Evolutionary conservation across 2,888 invertebrate species (phyloP), one percentile per base, ranked within the genome.

Genomic region (Nineta flava): DNA sequence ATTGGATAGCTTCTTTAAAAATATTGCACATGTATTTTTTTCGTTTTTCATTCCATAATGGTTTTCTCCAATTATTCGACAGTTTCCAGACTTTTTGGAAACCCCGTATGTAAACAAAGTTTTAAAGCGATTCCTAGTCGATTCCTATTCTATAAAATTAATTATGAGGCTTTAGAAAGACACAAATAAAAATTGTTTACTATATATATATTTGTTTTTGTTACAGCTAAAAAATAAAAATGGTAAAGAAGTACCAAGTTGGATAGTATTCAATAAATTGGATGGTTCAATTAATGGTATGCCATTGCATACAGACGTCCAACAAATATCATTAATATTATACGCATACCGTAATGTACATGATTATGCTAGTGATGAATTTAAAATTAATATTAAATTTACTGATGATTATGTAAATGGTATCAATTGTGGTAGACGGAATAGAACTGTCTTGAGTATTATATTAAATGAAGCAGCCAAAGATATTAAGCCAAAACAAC

Each of bases 261-360:
- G 86, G 86, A 66, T 86, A 58, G 71, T 77, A 54, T 84, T 84
- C 67, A 81, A 86, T 65, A 73, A 76, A 49, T 72, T 70, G 49
- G 76, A 77, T 54, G 79, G 79, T n/a, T 70, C 80, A 50, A 74
- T 90, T 61, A 76, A 79, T 64, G 88, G 88, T 15, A 75, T 88
- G 49, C 87, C 90, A 1, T 71, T 76, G 55, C 67, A 69, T 48
- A 72, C 74, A 51, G 82, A 88, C 62, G 63, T 12, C 3, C 38
- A 38, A 38, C 38, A 38, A 38, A 5, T 38, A 10, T 38, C 38
- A 2, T 38, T 38, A 7, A 38, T 38, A 13, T 38, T 38, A 38
- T 38, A 38, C 15, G 38, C 38, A 38, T 38, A 38, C 12, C 38
- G 38, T 38, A 15, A 38, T n/a, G 52, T 56, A 13, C 57, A 59